Evolutionary conservation across 2,797 vertebrate species (phyloP), one percentile per base, ranked within the genome.

Genomic region (Dallia pectoralis): DNA sequence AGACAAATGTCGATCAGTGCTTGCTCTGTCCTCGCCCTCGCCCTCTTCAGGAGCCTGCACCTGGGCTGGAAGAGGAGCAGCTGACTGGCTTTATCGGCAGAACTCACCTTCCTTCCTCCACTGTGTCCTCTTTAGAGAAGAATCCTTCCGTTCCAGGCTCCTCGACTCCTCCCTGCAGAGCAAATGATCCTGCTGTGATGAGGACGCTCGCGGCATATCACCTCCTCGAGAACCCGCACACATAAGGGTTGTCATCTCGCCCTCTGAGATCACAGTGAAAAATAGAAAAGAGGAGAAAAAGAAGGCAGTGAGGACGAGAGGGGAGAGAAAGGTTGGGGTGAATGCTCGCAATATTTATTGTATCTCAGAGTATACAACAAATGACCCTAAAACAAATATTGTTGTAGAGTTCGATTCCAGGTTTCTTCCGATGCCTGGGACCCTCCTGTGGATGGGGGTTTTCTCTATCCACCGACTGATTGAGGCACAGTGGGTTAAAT

Each of bases 181-280:
- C 56, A n/a, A 59, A 30, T 82, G 73, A 12, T 90, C 86, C 6
- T 89, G 77, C 1, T 82, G 84, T n/a, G 72, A 85, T 71, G 67
- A 83, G 48, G 47, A 76, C 61, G 3, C 75, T 74, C 88, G 76
- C 0, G 56, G 76, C 27, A 93, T 84, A 84, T 6, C 73, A 94
- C 83, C 44, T 86, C 74, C 71, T 93, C 91, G 4, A 89, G 81
- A 70, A 94, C 94, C 67, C 4, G 86, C 40, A 94, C 93, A 0
- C 70, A 0, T 91, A 86, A n/a, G 82, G 87, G 48, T 82, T 82
- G 69, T 93, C 90, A 18, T 93, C 75, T 73, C 91, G 88, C 73
- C 91, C 86, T 93, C 94, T 87, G 75, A 5, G 61, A 44, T 65
- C 15, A 18, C 1, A 36, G 69, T 0, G 12, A 56, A 5, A 59